These are phyloP conservation scores for Eriosoma lanigerum DNA, from an alignment of 1,140 invertebrate genomes.

Conservation along the genomic window DNA sequence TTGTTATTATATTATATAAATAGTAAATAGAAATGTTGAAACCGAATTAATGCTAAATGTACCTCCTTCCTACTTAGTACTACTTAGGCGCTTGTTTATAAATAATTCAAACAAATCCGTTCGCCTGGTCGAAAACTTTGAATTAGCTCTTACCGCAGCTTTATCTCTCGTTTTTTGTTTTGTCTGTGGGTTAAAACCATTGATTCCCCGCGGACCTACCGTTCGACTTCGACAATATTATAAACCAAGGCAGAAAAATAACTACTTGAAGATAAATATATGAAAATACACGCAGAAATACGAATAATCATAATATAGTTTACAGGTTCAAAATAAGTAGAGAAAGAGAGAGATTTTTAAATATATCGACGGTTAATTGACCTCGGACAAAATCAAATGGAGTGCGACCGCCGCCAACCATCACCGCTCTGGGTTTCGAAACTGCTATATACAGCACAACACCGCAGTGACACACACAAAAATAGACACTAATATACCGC, in stretches of 20 bases:
- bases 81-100: not conserved
- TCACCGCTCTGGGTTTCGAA: not conserved
- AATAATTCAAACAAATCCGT: constrained; percentile 9
- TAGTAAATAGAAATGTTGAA: no score
- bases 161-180: not conserved
- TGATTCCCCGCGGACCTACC: not conserved
- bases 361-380: not conserved
- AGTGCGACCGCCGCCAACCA: not conserved
- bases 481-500: constrained; percentile 25
- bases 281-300: no score
- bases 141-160: no score
- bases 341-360: no score
- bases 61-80: no score
- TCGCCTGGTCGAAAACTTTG: not conserved
- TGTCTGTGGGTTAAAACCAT: not conserved
- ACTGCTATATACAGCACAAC: not conserved
- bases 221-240: no score
- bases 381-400: constrained; percentile 41
- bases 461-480: constrained; percentile 20
- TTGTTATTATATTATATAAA: not conserved
- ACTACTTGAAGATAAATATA: no score
- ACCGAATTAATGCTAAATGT: no score
- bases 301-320: no score
- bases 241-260: no score
- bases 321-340: no score